Evolutionary conservation across 2,888 invertebrate species (phyloP).

Genomic region (Sarcophaga subvicina): DNA sequence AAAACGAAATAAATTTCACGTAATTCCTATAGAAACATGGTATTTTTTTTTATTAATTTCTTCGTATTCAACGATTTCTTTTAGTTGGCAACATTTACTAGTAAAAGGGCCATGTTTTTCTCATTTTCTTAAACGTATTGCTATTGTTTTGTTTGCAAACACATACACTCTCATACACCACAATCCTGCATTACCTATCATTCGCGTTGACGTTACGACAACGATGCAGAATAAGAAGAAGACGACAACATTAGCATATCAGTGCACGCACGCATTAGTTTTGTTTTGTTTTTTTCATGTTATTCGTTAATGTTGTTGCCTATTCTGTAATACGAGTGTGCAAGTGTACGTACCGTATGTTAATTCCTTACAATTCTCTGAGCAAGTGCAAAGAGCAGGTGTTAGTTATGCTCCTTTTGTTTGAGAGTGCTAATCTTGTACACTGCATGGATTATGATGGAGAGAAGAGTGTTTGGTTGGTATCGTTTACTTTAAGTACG

Average conservation of each 20-base stretch:
- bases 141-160: background rate
- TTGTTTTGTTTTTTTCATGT: background rate
- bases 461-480: too few relatives aligned
- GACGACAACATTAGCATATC: slow-evolving; percentile 66
- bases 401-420: slow-evolving; percentile 35
- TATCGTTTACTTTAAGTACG: too few relatives aligned
- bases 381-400: slow-evolving; percentile 62
- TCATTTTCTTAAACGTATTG: too few relatives aligned
- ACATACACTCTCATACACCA: background rate
- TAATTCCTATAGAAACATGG: background rate
- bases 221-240: slow-evolving; percentile 37
- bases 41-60: background rate
- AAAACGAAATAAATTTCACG: slow-evolving; percentile 20
- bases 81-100: slow-evolving; percentile 13
- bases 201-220: background rate
- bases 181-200: background rate
- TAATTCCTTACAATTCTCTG: slow-evolving; percentile 1
- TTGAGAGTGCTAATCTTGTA: background rate
- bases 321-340: too few relatives aligned
- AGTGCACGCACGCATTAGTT: slow-evolving; percentile 67
- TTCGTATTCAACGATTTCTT: background rate
- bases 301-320: too few relatives aligned
- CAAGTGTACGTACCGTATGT: background rate
- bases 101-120: background rate
- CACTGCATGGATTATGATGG: too few relatives aligned